Evolutionary conservation across 1,140 invertebrate species (phyloP).

Genomic region (Helicoverpa armigera): DNA sequence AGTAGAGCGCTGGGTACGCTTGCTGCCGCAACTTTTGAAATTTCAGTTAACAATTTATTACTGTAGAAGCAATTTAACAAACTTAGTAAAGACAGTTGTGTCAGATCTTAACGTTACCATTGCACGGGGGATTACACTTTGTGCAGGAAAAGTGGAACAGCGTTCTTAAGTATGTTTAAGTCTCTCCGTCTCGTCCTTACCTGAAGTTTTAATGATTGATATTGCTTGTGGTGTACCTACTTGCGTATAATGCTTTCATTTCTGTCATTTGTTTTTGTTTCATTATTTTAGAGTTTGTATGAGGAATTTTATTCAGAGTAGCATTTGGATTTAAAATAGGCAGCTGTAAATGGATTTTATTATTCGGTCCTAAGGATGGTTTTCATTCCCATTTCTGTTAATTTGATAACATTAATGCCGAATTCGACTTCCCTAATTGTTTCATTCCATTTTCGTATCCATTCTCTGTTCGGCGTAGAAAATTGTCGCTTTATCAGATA

Average conservation of each 20-base stretch:
- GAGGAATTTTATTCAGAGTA: no score
- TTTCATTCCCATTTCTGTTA: not conserved
- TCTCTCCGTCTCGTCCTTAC: not conserved
- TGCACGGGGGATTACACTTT: slow-evolving; percentile 40
- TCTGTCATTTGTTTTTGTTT: not conserved
- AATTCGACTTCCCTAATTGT: not conserved
- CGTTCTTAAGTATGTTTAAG: not conserved
- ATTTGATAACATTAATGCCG: not conserved
- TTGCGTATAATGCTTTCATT: not conserved
- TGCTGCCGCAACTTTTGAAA: slow-evolving; percentile 51
- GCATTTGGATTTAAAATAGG: no score
- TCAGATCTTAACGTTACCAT: slow-evolving; percentile 36
- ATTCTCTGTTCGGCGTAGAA: not conserved
- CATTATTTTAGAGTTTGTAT: no score
- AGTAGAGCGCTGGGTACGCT: slow-evolving; percentile 49
- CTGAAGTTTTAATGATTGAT: slow-evolving; percentile 23
- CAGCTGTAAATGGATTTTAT: not conserved
- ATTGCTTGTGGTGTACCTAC: no score
- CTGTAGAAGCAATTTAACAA: slow-evolving; percentile 45
- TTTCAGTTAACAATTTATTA: slow-evolving; percentile 52
- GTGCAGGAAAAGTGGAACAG: slow-evolving; percentile 3
- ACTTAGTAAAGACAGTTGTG: slow-evolving; percentile 46
- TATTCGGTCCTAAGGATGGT: not conserved
- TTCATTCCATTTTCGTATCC: not conserved
- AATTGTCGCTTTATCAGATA: slow-evolving; percentile 36